phyloP scores from a whole-genome alignment of 2,113 vertebrate species.

The Tylochromis polylepis region DNA sequence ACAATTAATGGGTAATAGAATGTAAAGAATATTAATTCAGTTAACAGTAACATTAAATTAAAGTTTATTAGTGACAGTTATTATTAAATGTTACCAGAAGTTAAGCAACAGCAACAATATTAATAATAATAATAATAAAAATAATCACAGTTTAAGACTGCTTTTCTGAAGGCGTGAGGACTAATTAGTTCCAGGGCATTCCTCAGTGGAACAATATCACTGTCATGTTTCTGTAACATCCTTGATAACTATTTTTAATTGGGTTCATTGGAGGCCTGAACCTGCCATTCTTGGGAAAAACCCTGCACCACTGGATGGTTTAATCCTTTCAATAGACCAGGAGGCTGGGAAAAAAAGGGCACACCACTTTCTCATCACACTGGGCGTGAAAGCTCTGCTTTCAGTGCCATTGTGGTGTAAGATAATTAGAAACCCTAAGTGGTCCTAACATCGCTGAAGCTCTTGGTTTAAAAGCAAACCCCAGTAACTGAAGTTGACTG shows the following conservation, averaged over 20 bases:
- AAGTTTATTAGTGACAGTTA: neutral
- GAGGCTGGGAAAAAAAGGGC: neutral
- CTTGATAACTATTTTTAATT: slow-evolving; percentile 1
- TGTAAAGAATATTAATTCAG: neutral
- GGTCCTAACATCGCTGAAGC: neutral
- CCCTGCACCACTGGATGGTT: neutral
- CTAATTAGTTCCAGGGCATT: neutral
- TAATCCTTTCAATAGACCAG: neutral
- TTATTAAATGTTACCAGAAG: neutral
- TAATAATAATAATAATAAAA: neutral
- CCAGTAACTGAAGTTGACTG: neutral
- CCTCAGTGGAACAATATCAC: neutral
- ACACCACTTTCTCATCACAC: neutral
- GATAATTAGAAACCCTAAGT: slow-evolving; percentile 7
- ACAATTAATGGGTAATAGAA: neutral
- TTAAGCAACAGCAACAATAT: neutral
- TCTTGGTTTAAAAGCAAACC: neutral
- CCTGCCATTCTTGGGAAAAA: neutral
- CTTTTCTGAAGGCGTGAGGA: neutral
- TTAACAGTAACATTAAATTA: neutral
- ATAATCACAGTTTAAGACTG: neutral
- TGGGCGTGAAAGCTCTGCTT: neutral
- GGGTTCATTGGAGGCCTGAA: neutral
- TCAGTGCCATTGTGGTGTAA: neutral
- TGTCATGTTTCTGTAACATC: neutral